A percentile compares a stretch with the other conserved stretches of the same genome.
Evolutionary conservation across 1,140 invertebrate genomes (phyloP).

Genomic region (Dreissena polymorpha): DNA sequence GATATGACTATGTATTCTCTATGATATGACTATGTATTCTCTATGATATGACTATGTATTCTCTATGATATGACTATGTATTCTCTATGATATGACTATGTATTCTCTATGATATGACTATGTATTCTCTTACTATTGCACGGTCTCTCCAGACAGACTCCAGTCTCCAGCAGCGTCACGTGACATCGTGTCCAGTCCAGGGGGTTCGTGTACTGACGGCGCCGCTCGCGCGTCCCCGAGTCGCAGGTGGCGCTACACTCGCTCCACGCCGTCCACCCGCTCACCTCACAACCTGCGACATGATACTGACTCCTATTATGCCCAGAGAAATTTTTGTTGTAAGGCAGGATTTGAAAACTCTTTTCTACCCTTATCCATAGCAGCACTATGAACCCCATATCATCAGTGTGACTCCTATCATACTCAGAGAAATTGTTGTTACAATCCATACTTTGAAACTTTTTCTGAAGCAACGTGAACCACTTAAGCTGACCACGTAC

Average conservation of each 20-base stretch:
- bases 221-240: slow-evolving; percentile 79
- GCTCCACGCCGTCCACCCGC: slow-evolving; percentile 81
- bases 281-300: slow-evolving; percentile 74
- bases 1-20: no score
- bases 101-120: no score
- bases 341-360: slow-evolving; percentile 46
- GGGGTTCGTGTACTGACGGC: slow-evolving; percentile 78
- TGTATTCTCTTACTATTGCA: slow-evolving; percentile 40
- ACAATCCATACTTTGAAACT: no score
- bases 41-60: no score
- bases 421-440: no score
- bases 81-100: no score
- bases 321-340: slow-evolving; percentile 55
- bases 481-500: no score
- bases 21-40: no score
- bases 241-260: slow-evolving; percentile 82
- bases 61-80: no score
- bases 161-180: slow-evolving; percentile 68
- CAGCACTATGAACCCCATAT: not conserved
- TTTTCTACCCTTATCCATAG: slow-evolving; percentile 54
- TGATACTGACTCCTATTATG: not conserved
- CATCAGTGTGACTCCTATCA: no score
- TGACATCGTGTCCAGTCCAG: slow-evolving; percentile 61
- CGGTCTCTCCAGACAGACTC: slow-evolving; percentile 71
- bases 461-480: no score